Percentiles rank a stretch among this genome's conserved stretches.
Conservation (phyloP, 2,888 invertebrate species). For the Eupithecia centaureata region DNA sequence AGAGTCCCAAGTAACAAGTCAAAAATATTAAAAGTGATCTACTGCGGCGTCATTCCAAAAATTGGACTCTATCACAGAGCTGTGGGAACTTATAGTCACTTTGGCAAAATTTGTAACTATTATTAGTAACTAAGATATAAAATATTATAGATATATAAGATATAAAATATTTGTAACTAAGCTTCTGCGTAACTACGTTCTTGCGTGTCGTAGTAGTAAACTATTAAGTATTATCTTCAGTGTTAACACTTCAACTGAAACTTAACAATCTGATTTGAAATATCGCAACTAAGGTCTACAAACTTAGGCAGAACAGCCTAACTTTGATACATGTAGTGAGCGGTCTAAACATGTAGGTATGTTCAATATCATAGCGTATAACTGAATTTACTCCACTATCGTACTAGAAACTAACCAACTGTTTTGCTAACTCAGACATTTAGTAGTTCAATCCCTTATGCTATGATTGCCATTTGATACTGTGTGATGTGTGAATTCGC, state of each 20-base stretch:
- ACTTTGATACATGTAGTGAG: too few species aligned
- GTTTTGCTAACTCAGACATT: conserved; percentile 13
- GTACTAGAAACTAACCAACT: conserved; percentile 26
- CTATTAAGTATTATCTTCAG: neutral
- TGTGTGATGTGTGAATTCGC: neutral
- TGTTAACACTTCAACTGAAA: neutral
- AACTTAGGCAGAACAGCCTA: too few species aligned
- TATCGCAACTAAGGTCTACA: too few species aligned
- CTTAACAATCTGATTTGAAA: neutral
- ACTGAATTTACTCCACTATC: conserved; percentile 6
- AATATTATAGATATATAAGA: too few species aligned
- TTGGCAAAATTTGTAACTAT: too few species aligned
- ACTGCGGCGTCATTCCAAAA: too few species aligned
- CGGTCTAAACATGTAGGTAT: too few species aligned
- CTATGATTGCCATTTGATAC: neutral
- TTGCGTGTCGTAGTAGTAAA: neutral
- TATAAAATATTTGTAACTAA: too few species aligned
- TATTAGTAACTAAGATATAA: too few species aligned
- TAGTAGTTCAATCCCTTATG: conserved; percentile 9
- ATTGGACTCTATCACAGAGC: too few species aligned
- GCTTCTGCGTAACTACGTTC: neutral
- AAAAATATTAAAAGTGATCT: too few species aligned
- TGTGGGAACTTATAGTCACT: neutral
- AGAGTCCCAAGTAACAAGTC: too few species aligned
- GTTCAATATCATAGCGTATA: neutral